Conservation (phyloP, 2,797 vertebrate species). For the Iguana delicatissima region DNA sequence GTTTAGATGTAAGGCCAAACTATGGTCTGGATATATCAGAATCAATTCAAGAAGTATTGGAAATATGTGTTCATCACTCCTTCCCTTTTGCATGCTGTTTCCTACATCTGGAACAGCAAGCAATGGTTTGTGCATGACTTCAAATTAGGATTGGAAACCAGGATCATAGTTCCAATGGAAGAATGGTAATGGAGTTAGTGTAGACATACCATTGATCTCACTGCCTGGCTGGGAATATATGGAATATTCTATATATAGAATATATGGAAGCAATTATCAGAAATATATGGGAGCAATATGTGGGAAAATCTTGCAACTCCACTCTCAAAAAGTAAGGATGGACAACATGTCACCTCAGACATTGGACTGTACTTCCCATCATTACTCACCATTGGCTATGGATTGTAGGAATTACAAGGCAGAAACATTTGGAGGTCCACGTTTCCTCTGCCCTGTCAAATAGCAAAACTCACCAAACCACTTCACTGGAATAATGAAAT, state of each 20-base stretch:
- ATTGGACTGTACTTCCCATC: not conserved
- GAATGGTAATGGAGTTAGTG: not conserved
- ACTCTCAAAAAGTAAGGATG: not conserved
- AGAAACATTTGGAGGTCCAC: not conserved
- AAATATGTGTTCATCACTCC: not conserved
- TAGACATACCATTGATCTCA: not conserved
- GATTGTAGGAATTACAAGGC: not conserved
- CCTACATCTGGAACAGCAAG: not conserved
- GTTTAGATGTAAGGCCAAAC: not conserved
- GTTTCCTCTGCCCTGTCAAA: slow-evolving; percentile 5
- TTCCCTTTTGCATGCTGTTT: not conserved
- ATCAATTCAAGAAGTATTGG: not conserved
- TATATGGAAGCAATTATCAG: too few relatives aligned
- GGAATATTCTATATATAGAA: too few relatives aligned
- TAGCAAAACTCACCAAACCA: slow-evolving; percentile 33
- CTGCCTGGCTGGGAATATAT: not conserved
- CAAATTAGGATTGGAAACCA: not conserved
- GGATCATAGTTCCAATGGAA: not conserved
- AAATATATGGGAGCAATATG: not conserved
- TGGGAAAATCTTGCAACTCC: not conserved
- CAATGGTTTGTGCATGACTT: not conserved
- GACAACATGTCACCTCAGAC: not conserved
- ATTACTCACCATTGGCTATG: not conserved
- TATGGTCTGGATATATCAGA: not conserved
- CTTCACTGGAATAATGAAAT: slow-evolving; percentile 51